Base-by-base conservation (phyloP, 2,888 invertebrate species). In the Caenorhabditis drosophilae region DNA sequence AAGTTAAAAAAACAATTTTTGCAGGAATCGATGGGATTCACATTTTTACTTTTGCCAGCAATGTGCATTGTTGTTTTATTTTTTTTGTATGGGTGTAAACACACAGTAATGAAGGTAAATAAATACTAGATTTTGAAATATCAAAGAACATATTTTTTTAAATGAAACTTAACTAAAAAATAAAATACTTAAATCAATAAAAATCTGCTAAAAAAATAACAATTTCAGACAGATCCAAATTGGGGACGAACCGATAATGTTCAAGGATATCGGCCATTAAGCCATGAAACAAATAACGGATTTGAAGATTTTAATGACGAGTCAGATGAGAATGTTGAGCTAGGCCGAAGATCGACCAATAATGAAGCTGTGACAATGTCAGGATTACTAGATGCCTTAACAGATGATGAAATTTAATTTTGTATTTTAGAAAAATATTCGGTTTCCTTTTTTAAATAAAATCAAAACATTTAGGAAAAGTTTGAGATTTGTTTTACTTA, bases 21-120 rank as follows among this genome's bases (percentile, higher is more conserved):
- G 11, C 59, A 75, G 75, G 73, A 76, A 20, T 57, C 68, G 12
- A 52, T 72, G 51, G 58, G 70, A 12, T 70, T 76, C 46, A 44
- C 70, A 27, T 26, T 76, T 20, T 59, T 76, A 50, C 53, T 73
- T 15, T 53, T 67, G 1, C 76, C 76, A 6, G 62, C 76, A 0
- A 63, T 74, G 55, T 51, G 60, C 35, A 56, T 76, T 42, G 76
- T 76, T 16, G 41, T 68, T 7, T 45, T 70, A 0, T 71, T 72
- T 50, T 64, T 76, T 22, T 67, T 41, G 9, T 73, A 73, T 25
- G 71, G 69, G 9, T 76, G 73, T 51, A 51, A 62, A 44, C 58
- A 72, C 20, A 73, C 72, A 3, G 62, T 68, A 9, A 27, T 66
- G 38, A 71, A 66, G 34, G 55, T 40, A 16, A n/a, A n/a, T n/a